Conservation (phyloP, 2,888 invertebrate genomes). For the Cheilosia soror region DNA sequence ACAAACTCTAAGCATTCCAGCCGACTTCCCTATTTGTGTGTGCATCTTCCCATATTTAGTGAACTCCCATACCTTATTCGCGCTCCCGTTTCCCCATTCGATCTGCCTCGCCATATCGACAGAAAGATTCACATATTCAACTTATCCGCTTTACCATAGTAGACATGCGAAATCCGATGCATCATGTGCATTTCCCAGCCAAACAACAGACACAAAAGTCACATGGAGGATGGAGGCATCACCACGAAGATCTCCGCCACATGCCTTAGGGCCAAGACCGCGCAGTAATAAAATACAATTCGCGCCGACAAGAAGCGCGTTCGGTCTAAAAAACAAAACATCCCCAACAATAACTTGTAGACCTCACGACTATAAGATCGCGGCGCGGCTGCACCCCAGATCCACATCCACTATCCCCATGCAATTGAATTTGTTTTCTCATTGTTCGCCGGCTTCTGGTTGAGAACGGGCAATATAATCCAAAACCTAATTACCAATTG, state of each 20-base stretch:
- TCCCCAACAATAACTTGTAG: conserved; percentile 1
- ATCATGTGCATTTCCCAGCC: conserved; percentile 28
- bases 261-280: conserved; percentile 57
- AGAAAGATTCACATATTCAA: conserved; percentile 46
- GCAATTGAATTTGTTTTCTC: conserved; percentile 54
- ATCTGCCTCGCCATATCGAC: conserved; percentile 29
- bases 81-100: conserved; percentile 66
- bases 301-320: conserved; percentile 64
- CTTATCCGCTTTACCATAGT: conserved; percentile 39
- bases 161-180: conserved; percentile 29
- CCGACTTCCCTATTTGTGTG: conserved; percentile 69
- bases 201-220: conserved; percentile 20
- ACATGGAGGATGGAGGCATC: conserved; percentile 37
- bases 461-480: conserved; percentile 50
- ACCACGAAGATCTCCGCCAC: conserved; percentile 45
- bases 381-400: conserved; percentile 21
- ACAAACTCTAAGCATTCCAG: conserved; percentile 53
- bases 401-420: conserved; percentile 45
- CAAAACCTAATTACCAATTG: conserved; percentile 70
- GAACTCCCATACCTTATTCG: conserved; percentile 65
- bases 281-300: conserved; percentile 71
- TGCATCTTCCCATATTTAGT: conserved; percentile 66
- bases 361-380: conserved; percentile 31
- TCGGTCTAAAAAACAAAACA: conserved; percentile 34
- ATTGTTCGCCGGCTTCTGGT: conserved; percentile 40